Conservation (phyloP, 2,888 invertebrate genomes). For the Polydrusus tereticollis region DNA sequence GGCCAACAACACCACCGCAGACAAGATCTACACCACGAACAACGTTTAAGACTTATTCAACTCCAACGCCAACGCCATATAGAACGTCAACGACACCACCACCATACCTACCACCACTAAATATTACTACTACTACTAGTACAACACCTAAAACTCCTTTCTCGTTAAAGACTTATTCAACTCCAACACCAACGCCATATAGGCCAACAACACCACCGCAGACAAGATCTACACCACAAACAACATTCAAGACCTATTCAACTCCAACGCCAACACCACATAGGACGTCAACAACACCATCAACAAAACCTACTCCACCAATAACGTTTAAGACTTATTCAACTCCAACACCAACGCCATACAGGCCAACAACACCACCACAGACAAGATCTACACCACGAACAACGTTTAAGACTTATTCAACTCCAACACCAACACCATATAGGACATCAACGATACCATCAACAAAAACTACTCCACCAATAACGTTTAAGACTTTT, state of each 20-base stretch:
- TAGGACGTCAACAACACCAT: background rate
- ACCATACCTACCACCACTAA: background rate
- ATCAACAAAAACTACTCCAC: background rate
- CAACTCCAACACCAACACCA: background rate
- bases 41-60: background rate
- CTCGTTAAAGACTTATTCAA: background rate
- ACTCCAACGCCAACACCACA: too few relatives aligned
- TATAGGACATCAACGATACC: background rate
- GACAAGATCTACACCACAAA: background rate
- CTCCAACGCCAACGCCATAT: background rate
- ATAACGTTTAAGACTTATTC: background rate
- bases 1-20: background rate
- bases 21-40: background rate
- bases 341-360: background rate
- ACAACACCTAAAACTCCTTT: background rate
- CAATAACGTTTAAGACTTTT: too few relatives aligned
- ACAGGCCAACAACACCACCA: background rate
- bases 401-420: background rate
- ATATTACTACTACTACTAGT: too few relatives aligned
- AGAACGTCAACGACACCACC: background rate
- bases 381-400: background rate
- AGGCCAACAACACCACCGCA: background rate
- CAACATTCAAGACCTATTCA: too few relatives aligned
- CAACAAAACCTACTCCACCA: background rate
- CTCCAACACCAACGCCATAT: background rate